Evolutionary conservation across 1,140 invertebrate species (phyloP).

Genomic region (Atta colombica): DNA sequence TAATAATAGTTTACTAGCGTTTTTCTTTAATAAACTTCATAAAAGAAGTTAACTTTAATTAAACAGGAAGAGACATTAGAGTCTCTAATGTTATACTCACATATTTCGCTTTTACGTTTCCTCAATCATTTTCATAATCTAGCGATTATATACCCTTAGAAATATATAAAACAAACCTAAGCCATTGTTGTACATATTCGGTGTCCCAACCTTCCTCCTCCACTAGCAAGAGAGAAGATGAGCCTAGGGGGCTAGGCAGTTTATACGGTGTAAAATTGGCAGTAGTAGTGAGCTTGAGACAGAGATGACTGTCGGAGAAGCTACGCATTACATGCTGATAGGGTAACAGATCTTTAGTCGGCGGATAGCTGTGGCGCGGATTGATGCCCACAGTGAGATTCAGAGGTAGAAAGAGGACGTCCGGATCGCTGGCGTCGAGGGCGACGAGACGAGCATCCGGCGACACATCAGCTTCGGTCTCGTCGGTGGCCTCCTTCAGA

Average conservation of each 20-base stretch:
- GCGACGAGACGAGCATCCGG: conserved; percentile 85
- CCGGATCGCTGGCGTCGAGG: conserved; percentile 88
- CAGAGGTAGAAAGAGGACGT: conserved; percentile 90
- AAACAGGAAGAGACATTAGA: conserved; percentile 5
- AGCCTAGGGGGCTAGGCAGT: conserved; percentile 76
- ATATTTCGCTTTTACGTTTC: neutral
- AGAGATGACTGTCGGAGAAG: conserved; percentile 91
- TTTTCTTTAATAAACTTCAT: neutral
- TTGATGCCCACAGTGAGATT: conserved; percentile 89
- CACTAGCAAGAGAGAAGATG: conserved; percentile 80
- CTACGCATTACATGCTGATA: conserved; percentile 91
- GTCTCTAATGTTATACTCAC: neutral
- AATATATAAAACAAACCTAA: conserved; percentile 80
- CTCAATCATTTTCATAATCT: neutral
- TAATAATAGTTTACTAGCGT: neutral
- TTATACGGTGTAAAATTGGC: conserved; percentile 82
- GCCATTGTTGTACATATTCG: conserved; percentile 92
- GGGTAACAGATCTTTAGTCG: conserved; percentile 89
- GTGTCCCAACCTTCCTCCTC: conserved; percentile 90
- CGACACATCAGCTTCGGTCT: conserved; percentile 88
- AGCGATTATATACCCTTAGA: neutral
- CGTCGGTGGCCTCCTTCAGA: conserved; percentile 91
- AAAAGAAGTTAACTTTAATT: neutral
- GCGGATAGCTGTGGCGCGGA: conserved; percentile 91
- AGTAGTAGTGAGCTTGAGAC: conserved; percentile 89